Percentiles rank a stretch among this genome's conserved stretches.
Conservation (phyloP, 35 echinoderm and acorn worm species). For the Patiria miniata region DNA sequence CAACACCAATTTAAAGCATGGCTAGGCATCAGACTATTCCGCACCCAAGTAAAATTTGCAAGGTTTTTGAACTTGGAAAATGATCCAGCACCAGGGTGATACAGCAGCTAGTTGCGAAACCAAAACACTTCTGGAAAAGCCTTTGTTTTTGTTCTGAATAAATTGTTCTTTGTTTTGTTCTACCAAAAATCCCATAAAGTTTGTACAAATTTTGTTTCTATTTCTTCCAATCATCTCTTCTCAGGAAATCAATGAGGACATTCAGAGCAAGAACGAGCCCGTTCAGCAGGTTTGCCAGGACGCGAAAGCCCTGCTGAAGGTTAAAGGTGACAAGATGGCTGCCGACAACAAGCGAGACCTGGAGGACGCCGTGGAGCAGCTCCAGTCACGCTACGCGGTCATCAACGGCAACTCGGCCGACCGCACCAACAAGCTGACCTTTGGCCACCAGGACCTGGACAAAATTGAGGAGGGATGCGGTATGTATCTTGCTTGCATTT, state of each 20-base stretch:
- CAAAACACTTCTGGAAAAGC: no score
- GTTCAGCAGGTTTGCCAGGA: slow-evolving; percentile 88
- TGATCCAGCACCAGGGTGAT: no score
- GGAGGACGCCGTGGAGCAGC: slow-evolving; percentile 61
- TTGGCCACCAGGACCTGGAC: slow-evolving; percentile 62
- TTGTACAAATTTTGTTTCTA: no score
- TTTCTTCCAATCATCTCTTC: neutral
- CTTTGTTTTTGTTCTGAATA: no score
- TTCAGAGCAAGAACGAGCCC: slow-evolving; percentile 78
- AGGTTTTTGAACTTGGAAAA: no score
- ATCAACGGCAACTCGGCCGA: slow-evolving; percentile 74
- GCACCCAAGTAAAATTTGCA: no score
- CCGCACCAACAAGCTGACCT: slow-evolving; percentile 56
- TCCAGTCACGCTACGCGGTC: slow-evolving; percentile 75
- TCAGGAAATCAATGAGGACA: slow-evolving; percentile 77
- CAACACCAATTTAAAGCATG: no score
- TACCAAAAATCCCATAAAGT: no score
- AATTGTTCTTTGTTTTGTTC: no score
- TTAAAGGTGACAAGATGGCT: slow-evolving; percentile 59
- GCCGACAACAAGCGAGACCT: slow-evolving; percentile 57
- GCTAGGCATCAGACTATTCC: no score
- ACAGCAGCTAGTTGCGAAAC: no score
- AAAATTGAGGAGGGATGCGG: slow-evolving; percentile 78
- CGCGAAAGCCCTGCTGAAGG: slow-evolving; percentile 70
- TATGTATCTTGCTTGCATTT: no score